These are phyloP conservation scores for Malurus cyaneus DNA, from an alignment of 2,113 vertebrate genomes.

Conservation along the genomic window DNA sequence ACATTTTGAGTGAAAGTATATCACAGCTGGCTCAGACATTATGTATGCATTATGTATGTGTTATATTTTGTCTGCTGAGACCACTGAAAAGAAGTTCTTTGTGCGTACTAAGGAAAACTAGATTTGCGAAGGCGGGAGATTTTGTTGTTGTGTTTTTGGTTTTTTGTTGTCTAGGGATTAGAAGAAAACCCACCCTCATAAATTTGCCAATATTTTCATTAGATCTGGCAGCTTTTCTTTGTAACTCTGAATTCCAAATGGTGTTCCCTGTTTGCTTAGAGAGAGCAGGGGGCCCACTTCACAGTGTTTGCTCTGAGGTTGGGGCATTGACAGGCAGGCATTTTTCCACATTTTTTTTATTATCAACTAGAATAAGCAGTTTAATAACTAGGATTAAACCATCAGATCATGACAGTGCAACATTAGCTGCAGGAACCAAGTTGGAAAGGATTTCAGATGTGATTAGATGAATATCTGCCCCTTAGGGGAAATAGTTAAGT, in stretches of 20 bases:
- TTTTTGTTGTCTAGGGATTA: background rate
- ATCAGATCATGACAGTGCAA: constrained; percentile 61
- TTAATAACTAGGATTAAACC: constrained; percentile 70
- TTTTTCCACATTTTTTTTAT: constrained; percentile 51
- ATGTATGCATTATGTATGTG: background rate
- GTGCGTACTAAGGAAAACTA: background rate
- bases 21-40: constrained; percentile 26
- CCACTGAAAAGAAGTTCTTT: background rate
- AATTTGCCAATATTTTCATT: constrained; percentile 44
- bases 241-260: background rate
- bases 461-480: constrained; percentile 58
- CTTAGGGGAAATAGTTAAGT: constrained; percentile 29
- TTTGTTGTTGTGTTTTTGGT: background rate
- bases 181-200: background rate
- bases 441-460: constrained; percentile 57
- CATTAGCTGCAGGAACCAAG: constrained; percentile 50
- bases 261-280: constrained; percentile 13
- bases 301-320: constrained; percentile 27
- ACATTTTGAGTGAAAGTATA: constrained; percentile 26
- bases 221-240: constrained; percentile 30
- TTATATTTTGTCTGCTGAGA: constrained; percentile 23
- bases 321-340: constrained; percentile 34
- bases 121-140: background rate
- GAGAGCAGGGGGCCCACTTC: constrained; percentile 11
- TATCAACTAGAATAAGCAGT: constrained; percentile 63